Evolutionary conservation across 2,888 invertebrate species (phyloP), one percentile per base, ranked within the genome.

Genomic region (Rhingia rostrata): DNA sequence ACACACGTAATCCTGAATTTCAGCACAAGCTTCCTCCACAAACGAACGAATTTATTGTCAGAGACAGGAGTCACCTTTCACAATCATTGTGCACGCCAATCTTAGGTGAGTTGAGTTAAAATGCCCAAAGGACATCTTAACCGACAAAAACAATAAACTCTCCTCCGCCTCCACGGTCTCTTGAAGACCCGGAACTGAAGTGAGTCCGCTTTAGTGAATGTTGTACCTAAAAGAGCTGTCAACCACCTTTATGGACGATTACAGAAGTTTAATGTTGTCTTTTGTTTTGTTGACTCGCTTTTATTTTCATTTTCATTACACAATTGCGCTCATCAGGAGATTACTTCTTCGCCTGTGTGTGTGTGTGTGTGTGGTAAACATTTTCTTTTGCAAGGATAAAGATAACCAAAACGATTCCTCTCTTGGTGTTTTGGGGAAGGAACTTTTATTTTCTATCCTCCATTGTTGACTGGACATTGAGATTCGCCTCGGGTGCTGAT

Each of bases 401-500:
- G 84, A 84, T 83, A 83, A 79, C 70, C 56, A 54, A 22, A 22
- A 22, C 22, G 22, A 43, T 58, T 39, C 43, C 47, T 4, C 12
- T 45, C 63, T 32, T 60, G 37, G 66, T 35, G 69, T n/a, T 54
- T 22, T 22, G 22, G 22, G 22, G 22, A 22, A 22, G 22, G 22
- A 22, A 22, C 22, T 22, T 22, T 22, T 78, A 56, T 49, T 61
- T 63, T 10, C 9, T 61, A n/a, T 60, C 58, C 56, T 63, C 58
- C 51, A 64, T 66, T 72, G 60, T 73, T 51, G 63, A 87, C 87
- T 89, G 89, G 90, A 89, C 89, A 89, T 89, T 87, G 87, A 86
- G 86, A 85, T 79, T 86, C 72, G 41, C 56, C 82, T 88, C 72
- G 87, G 86, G 86, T 86, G 47, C 64, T 67, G 85, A 84, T 86